Evolutionary conservation across 2,113 vertebrate species (phyloP), one percentile per base, ranked within the genome.

Genomic region (Oreochromis aureus): DNA sequence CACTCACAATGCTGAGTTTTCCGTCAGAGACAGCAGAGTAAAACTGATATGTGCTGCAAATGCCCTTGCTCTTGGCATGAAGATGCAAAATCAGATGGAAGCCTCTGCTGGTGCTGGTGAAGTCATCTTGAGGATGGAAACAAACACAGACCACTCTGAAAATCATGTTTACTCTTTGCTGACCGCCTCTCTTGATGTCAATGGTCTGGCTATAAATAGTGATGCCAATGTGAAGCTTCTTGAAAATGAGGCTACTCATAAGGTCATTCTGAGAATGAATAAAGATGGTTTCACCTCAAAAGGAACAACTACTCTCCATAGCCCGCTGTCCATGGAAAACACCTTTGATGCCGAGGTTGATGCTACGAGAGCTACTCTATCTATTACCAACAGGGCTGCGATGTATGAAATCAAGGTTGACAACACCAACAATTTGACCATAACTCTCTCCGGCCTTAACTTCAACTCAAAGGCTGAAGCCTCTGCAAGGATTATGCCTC

Each of bases 391-490:
- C 18, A 98, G 96, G 1, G 97, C 97, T 53, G 96, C 95, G 82
- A 95, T 97, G n/a, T 71, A 76, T 69, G 96, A 96, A 78, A 95
- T 97, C 85, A 96, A 89, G 22, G 71, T 97, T 18, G 97, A 97
- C 44, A 96, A 98, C 79, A 84, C 88, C 24, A 97, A 98, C 89
- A 96, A 91, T 39, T 85, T 99, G 66, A 96, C 79, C 71, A 86
- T 98, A 30, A 96, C 96, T 71, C 96, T 96, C 2, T 92, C 97
- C 30, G 94, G 95, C 7, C 83, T 99, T 86, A 93, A 95, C 1
- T 97, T 97, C 83, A 90, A 84, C 87, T 98, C 98, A 3, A 97
- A 97, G 88, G 93, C 97, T 76, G 97, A 98, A 86, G 96, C 97
- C 54, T 87, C 91, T 19, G 95, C 96, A 30, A 93, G 88, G 83